These are phyloP conservation scores for Brachionus koreanus DNA, from an alignment of 1,140 invertebrate genomes.

Conservation along the genomic window DNA sequence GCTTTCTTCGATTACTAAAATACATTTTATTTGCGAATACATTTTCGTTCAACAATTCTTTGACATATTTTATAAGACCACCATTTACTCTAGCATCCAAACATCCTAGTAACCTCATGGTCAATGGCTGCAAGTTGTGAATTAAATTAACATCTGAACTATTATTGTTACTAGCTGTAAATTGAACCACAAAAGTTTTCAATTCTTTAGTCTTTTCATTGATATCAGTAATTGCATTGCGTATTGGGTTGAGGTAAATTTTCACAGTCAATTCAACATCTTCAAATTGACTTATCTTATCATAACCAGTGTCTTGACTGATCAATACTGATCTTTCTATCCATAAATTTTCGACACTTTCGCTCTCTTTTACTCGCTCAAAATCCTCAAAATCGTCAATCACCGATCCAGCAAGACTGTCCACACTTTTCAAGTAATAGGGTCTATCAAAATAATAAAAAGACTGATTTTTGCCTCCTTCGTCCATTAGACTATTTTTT, in stretches of 20 bases:
- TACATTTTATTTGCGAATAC: neutral
- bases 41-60: conserved; percentile 26
- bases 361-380: conserved; percentile 33
- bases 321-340: conserved; percentile 38
- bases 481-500: neutral
- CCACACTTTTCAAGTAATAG: neutral
- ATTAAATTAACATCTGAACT: neutral
- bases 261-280: conserved; percentile 10
- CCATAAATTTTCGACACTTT: conserved; percentile 40
- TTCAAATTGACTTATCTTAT: conserved; percentile 20
- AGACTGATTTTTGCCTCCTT: neutral
- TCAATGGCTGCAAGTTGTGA: conserved; percentile 29
- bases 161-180: neutral
- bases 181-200: conserved; percentile 33
- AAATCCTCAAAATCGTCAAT: conserved; percentile 25
- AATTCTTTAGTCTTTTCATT: conserved; percentile 42
- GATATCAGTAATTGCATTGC: conserved; percentile 39
- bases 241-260: conserved; percentile 12
- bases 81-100: conserved; percentile 43
- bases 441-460: conserved; percentile 42
- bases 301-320: neutral
- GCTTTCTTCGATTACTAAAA: neutral
- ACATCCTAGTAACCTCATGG: conserved; percentile 36
- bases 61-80: conserved; percentile 38
- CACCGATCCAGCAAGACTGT: neutral